A percentile compares a stretch with the other conserved stretches of the same genome.
Conservation (phyloP, 2,797 vertebrate genomes). For the Danio aesculapii region DNA sequence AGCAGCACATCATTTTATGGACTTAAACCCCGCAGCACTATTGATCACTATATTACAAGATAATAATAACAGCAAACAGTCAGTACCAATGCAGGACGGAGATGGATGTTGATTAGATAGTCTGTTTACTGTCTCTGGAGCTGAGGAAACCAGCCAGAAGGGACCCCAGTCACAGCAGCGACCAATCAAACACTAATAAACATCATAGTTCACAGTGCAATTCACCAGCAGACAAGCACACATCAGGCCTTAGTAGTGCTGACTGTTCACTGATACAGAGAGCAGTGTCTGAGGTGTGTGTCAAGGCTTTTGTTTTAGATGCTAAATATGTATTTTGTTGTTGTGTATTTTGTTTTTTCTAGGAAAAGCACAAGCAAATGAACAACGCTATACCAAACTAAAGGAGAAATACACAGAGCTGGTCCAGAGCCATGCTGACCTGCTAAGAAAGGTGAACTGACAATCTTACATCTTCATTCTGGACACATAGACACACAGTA, state of each 20-base stretch:
- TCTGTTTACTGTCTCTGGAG: neutral
- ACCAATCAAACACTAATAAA: slow-evolving; percentile 12
- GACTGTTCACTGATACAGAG: neutral
- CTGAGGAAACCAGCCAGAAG: neutral
- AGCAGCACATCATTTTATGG: neutral
- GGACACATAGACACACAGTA: no score
- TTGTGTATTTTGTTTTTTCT: slow-evolving; percentile 44
- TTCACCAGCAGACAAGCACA: neutral
- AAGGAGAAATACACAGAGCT: slow-evolving; percentile 97
- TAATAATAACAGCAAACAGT: neutral
- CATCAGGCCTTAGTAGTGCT: neutral
- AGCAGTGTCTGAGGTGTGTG: neutral
- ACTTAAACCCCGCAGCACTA: neutral
- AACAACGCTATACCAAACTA: slow-evolving; percentile 96
- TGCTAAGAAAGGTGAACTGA: slow-evolving; percentile 90
- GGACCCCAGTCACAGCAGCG: neutral
- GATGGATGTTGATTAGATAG: slow-evolving; percentile 5
- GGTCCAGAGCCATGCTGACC: slow-evolving; percentile 94
- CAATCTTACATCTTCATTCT: neutral
- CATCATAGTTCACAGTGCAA: neutral
- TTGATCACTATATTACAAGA: neutral
- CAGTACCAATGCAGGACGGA: neutral
- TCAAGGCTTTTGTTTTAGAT: neutral
- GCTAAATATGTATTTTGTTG: neutral
- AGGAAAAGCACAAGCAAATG: slow-evolving; percentile 95